Base-by-base conservation (phyloP, 2,113 vertebrate species). In the Antigone vipio region DNA sequence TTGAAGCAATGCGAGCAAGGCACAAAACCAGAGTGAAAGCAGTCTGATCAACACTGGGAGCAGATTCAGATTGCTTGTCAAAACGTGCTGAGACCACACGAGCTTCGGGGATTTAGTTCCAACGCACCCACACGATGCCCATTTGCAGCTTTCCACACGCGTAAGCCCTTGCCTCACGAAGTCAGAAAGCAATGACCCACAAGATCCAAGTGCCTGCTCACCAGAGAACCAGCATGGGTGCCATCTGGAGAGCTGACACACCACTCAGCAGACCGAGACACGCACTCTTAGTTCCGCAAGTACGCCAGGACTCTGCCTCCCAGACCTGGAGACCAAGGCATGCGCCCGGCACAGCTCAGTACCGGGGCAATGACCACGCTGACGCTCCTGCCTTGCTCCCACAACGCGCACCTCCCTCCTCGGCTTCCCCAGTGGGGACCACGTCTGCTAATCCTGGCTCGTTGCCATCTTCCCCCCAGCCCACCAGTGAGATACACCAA, bases 281-380 rank as follows among this genome's bases (percentile, higher is more conserved):
- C 0, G 2, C 53, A 6, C 67, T 4, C 23, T 0, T 52, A 11
- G 49, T 7, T 52, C 45, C 2, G 2, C 30, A 23, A 1, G 45
- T 0, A 30, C 1, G 0, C 32, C 75, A 32, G 79, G 75, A 35
- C 76, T 56, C 72, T 91, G 89, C 60, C 35, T 52, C 75, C 62
- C 66, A 9, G 35, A 11, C 38, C 91, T 23, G n/a, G 62, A 63
- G 76, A 67, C 63, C 0, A 7, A 49, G 63, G 68, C 62, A 16
- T 4, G 73, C 11, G 66, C 66, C 81, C 4, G 1, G 75, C 79
- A 11, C 12, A 3, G 66, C 81, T 42, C 4, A 1, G 77, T 53
- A n/a, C 32, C 7, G 0, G 24, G 17, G 49, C 32, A 32, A 34
- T 4, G 8, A 32, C 38, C 83, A 1, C 9, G 2, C 47, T 6